A percentile compares a stretch with the other conserved stretches of the same genome.
Conservation (phyloP, 2,888 invertebrate species). For the Lasioglossum marginatum region DNA sequence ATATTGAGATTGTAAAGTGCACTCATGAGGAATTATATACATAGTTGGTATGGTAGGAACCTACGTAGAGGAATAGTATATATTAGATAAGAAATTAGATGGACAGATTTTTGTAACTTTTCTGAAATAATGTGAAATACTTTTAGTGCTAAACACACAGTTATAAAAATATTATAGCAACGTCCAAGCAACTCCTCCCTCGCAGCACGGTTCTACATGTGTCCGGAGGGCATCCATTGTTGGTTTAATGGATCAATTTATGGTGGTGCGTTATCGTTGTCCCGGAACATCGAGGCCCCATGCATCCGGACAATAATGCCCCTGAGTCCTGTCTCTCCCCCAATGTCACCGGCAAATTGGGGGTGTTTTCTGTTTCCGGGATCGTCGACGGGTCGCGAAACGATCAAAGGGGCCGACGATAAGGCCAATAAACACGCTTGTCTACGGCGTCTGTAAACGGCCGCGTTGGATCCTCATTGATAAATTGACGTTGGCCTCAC, state of each 20-base stretch:
- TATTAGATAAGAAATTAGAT: too few species aligned
- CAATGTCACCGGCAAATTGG: slow-evolving; percentile 37
- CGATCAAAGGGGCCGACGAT: slow-evolving; percentile 59
- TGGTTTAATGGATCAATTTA: slow-evolving; percentile 26
- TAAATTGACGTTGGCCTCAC: slow-evolving; percentile 55
- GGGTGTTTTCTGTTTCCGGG: slow-evolving; percentile 58
- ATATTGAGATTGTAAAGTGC: too few species aligned
- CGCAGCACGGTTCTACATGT: not conserved
- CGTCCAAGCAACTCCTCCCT: not conserved
- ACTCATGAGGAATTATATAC: too few species aligned
- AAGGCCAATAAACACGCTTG: slow-evolving; percentile 46
- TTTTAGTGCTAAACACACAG: too few species aligned
- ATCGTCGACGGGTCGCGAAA: slow-evolving; percentile 44
- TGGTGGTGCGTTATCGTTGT: not conserved
- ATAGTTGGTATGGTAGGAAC: too few species aligned
- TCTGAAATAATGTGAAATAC: too few species aligned
- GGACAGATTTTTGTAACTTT: too few species aligned
- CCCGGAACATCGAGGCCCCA: not conserved
- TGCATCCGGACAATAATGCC: slow-evolving; percentile 7
- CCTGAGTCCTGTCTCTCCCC: slow-evolving; percentile 14
- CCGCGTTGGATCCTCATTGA: slow-evolving; percentile 55
- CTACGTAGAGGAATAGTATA: too few species aligned
- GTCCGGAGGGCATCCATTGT: not conserved
- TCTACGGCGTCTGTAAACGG: slow-evolving; percentile 11
- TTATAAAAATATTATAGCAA: not conserved